Base-by-base conservation (phyloP, 2,797 vertebrate genomes). In the Acanthurus leucopareius region DNA sequence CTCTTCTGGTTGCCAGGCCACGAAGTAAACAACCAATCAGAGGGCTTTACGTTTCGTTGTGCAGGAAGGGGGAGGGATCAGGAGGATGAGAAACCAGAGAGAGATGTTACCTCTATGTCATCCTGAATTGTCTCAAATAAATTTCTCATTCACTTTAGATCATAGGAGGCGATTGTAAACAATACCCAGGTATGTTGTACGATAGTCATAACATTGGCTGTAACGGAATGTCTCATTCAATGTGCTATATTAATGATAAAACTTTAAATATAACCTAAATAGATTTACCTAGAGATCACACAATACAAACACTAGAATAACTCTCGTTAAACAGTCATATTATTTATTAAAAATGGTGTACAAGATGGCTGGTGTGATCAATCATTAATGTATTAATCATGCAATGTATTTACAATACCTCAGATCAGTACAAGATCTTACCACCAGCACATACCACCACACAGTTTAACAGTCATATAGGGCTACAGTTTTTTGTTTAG, bases 1-100 rank as follows among this genome's bases (percentile, higher is more conserved):
- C 83, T 92, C 77, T 72, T 78, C 87, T 91, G 90, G 96, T 96
- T 97, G 95, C 96, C 92, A 95, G 93, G 96, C 92, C 94, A 96
- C 95, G 88, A 84, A 83, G 17, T 10, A 38, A 75, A 77, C 70
- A 77, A 61, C 95, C 94, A 95, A 95, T 95, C 86, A 90, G 83
- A 72, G 52, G 11, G 9, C 5, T 3, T 51, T 69, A n/a, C 45
- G 25, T 72, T 6, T 11, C 40, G 54, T 75, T 73, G 82, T 40
- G 64, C 1, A 2, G 0, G 3, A 57, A 25, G 11, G 40, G 52
- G 6, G 15, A 47, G 9, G 16, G 0, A 1, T 3, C 7, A 17
- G 32, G 40, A 10, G 40, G 40, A 42, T 42, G 11, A 10, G 40
- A 42, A 42, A 42, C 40, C 10, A 42, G 40, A 42, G 40, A 42